Conservation (phyloP, 1,140 invertebrate genomes). For the Leptinotarsa undecemlineata region DNA sequence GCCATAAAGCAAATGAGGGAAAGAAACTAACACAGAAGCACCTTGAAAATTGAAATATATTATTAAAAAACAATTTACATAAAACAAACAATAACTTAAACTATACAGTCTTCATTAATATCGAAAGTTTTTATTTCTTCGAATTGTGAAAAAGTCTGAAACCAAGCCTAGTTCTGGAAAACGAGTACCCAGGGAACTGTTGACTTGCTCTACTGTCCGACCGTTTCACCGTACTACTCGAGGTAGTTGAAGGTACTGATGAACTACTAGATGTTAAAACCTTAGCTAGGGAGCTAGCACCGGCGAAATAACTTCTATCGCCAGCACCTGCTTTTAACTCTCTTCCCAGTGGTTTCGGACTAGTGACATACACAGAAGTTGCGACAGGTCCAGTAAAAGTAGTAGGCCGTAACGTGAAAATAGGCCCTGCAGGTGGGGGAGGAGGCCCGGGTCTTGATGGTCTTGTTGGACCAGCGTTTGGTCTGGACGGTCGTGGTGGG, state of each 20-base stretch:
- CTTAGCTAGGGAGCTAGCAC: not conserved
- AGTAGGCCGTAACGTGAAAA: conserved; percentile 19
- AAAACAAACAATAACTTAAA: not conserved
- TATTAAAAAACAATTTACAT: not conserved
- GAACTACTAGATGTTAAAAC: not conserved
- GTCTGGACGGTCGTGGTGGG: conserved; percentile 23
- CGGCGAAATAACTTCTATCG: not conserved
- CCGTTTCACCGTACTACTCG: conserved; percentile 8
- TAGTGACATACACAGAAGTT: conserved; percentile 17
- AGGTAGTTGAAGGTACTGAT: not conserved
- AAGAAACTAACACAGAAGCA: conserved; percentile 46
- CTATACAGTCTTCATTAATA: not conserved
- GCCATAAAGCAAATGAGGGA: conserved; percentile 48
- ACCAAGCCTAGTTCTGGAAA: conserved; percentile 25
- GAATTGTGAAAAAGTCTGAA: conserved; percentile 29
- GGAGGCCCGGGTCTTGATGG: conserved; percentile 10
- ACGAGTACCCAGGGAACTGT: conserved; percentile 28
- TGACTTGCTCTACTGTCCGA: not conserved
- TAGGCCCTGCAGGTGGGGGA: conserved; percentile 1
- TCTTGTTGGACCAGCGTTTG: conserved; percentile 14
- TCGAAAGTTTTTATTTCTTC: not conserved
- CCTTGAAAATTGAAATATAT: conserved; percentile 43
- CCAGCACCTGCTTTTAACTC: not conserved
- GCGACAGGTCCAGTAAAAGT: conserved; percentile 11
- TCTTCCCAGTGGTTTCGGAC: not conserved